Evolutionary conservation across 2,888 invertebrate genomes (phyloP), one percentile per base, ranked within the genome.

Genomic region (Melipona beecheii): DNA sequence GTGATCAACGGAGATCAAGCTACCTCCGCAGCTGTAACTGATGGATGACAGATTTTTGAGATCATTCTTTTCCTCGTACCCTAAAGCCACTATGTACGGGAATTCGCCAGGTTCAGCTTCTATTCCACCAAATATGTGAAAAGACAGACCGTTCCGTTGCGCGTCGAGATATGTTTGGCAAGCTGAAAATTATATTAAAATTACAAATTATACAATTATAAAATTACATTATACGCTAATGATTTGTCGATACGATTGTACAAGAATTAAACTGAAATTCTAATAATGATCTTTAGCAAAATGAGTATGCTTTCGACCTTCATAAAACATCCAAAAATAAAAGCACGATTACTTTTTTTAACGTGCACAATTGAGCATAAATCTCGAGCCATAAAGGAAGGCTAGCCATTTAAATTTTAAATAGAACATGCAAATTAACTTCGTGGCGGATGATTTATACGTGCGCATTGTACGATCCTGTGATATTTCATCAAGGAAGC

Each of bases 21-120:
- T 91, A 21, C 93, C 94, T 1, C 93, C 93, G 66, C 94, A 94
- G 3, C 65, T 74, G 52, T 93, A 94, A 60, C 75, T 85, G 1
- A 93, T 87, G 5, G 65, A 17, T 56, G 79, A 77, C 13, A 77
- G 21, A 15, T 75, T 71, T 13, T 89, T 77, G 0, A 82, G 69
- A 2, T 66, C 58, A 2, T 87, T 79, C 0, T 75, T 36, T 73
- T 91, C 66, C 21, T 56, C 13, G 52, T 89, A 94, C 9, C 93
- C 94, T 36, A 94, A 83, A 6, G 94, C 93, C 2, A 88, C 93
- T 88, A 92, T 88, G 75, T 90, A 93, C 6, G 92, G 94, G 79
- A 93, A 93, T 83, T 94, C 94, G 11, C 86, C 89, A 0, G 49
- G 5, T 0, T 56, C 27, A 0, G 92, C 92, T 54, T 82, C 78